Evolutionary conservation across 2,888 invertebrate species (phyloP).

Genomic region (Nebria brevicollis): DNA sequence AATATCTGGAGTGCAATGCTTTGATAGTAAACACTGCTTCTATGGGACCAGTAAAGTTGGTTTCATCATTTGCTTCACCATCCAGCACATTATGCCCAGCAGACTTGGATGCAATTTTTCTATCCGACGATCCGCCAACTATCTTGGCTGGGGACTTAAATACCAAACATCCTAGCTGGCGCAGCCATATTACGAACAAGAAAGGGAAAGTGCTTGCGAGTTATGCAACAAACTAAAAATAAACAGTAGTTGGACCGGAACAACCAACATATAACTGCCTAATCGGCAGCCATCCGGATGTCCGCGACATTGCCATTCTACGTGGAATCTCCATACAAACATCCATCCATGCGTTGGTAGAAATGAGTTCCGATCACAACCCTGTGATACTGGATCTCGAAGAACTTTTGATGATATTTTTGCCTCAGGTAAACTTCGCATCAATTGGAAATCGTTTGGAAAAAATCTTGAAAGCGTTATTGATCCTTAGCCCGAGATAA

Average conservation of each 20-base stretch:
- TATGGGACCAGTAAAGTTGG: not conserved
- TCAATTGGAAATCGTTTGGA: not conserved
- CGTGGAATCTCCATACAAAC: not conserved
- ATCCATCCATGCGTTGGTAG: not conserved
- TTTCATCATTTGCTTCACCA: not conserved
- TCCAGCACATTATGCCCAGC: not conserved
- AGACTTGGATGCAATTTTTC: not conserved
- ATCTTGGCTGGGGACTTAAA: slow-evolving; percentile 4
- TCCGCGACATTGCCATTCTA: not conserved
- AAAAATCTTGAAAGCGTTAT: not conserved
- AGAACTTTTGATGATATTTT: not conserved
- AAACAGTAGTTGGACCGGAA: not conserved
- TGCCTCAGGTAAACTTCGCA: not conserved
- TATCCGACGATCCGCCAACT: not conserved
- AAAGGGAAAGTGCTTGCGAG: not conserved
- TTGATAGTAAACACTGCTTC: not conserved
- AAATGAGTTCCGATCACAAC: not conserved
- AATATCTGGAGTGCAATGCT: not conserved
- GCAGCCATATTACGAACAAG: not conserved
- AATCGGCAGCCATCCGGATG: not conserved
- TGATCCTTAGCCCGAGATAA: not conserved
- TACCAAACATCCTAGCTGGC: not conserved
- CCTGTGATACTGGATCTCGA: slow-evolving; percentile 6
- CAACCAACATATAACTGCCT: not conserved
- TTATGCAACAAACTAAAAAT: not conserved